Evolutionary conservation across 2,888 invertebrate genomes (phyloP), one percentile per base, ranked within the genome.

Genomic region (Ophion costatus): DNA sequence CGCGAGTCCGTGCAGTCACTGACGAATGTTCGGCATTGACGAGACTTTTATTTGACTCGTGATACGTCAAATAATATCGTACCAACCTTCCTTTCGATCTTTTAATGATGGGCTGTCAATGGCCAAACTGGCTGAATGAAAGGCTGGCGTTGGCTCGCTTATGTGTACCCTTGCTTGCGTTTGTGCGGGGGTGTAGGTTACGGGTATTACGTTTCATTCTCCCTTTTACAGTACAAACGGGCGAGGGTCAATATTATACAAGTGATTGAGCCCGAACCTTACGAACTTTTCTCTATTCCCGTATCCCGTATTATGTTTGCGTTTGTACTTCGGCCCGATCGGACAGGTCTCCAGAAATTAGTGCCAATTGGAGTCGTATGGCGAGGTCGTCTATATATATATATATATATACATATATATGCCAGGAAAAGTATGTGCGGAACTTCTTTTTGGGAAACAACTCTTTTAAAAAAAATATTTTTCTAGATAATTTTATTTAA

Each of bases 21-120:
- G 73, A 76, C 22, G 51, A 78, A 71, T 63, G 51, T 33, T 17
- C 7, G 42, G 45, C 20, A 11, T 33, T 73, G 63, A 74, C 33
- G 70, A 71, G 75, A 71, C 79, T 67, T 80, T 74, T 77, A 80
- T 81, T 84, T 77, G 73, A 61, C 42, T 56, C 59, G 33, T 67
- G 74, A 84, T 82, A 84, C 85, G 84, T 85, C 88, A 85, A 88
- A 78, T 87, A 85, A 86, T 87, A 83, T 83, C 63, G 80, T 80
- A 74, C 82, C 77, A 74, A 86, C 69, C 79, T 83, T 88, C 76
- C 73, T 85, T 67, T 77, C 87, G 87, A 87, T 87, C 83, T 90
- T 91, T 45, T 85, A 93, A 93, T 92, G 93, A 93, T 92, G 91
- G 91, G 91, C 93, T 92, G 93, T 92, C 93, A 92, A 92, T 93